Percentiles rank a stretch among this genome's conserved stretches.
phyloP scores from a whole-genome alignment of 1,140 invertebrate species.

The Patella vulgata region DNA sequence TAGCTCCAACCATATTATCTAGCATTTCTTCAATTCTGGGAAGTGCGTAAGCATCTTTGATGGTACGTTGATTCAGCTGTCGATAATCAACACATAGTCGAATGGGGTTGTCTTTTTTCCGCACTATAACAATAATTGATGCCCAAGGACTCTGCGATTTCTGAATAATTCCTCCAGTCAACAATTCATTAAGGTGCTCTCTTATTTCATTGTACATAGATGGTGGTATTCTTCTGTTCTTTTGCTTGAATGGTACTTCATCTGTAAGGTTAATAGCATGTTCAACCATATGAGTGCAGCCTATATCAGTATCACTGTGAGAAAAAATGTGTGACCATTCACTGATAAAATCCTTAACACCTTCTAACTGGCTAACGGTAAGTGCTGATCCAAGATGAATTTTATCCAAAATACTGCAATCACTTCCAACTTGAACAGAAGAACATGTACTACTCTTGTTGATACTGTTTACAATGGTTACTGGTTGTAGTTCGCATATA shows the following conservation, averaged over 20 bases:
- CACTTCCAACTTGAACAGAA: background rate
- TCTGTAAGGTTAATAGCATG: constrained; percentile 20
- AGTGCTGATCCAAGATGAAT: constrained; percentile 11
- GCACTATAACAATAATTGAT: constrained; percentile 13
- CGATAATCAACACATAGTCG: constrained; percentile 67
- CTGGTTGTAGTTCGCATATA: constrained; percentile 21
- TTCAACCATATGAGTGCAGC: constrained; percentile 13
- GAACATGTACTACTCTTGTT: too few relatives aligned
- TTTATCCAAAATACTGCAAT: background rate
- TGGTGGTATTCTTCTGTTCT: constrained; percentile 18
- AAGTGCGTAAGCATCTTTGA: constrained; percentile 69
- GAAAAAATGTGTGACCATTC: constrained; percentile 14
- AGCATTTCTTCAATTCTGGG: constrained; percentile 68
- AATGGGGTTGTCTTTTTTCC: constrained; percentile 41
- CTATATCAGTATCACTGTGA: constrained; percentile 15
- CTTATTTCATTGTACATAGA: constrained; percentile 23
- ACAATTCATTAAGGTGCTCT: constrained; percentile 15
- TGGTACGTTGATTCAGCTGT: constrained; percentile 63
- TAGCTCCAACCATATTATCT: constrained; percentile 54
- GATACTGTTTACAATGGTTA: constrained; percentile 8
- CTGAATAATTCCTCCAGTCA: constrained; percentile 22
- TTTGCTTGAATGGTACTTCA: constrained; percentile 19
- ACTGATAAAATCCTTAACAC: background rate
- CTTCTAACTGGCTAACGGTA: constrained; percentile 8
- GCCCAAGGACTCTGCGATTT: constrained; percentile 21